Percentiles rank a stretch among this genome's conserved stretches.
phyloP scores from a whole-genome alignment of 2,888 invertebrate species.

The Sepioteuthis lessoniana region DNA sequence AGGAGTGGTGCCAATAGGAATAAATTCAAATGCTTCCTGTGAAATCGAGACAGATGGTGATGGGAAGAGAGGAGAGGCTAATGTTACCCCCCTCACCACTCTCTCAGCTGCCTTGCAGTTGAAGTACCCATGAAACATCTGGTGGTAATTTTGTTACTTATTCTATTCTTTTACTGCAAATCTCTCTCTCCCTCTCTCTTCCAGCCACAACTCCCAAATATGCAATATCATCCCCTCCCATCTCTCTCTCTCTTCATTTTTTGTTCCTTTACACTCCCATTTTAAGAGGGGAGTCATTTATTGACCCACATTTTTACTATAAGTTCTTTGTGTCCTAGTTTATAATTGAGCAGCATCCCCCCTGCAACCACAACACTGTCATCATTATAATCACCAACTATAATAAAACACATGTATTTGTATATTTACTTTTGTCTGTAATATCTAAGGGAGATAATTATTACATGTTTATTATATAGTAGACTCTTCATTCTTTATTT shows the following conservation, averaged over 20 bases:
- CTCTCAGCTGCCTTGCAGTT: background rate
- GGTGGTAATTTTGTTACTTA: background rate
- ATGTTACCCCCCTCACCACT: background rate
- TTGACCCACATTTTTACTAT: too few species aligned
- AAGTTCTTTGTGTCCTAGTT: too few species aligned
- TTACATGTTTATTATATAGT: too few species aligned
- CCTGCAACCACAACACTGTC: too few species aligned
- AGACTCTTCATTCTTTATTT: too few species aligned
- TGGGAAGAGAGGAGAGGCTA: background rate
- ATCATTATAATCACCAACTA: too few species aligned
- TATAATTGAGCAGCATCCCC: too few species aligned
- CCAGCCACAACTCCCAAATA: too few species aligned
- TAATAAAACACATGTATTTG: too few species aligned
- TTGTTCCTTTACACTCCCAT: background rate
- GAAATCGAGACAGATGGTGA: background rate
- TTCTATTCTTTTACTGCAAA: background rate
- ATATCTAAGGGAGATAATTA: too few species aligned
- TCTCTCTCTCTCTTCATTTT: background rate
- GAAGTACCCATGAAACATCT: background rate
- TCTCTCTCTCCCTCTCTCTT: background rate
- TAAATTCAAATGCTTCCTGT: slow-evolving; percentile 33
- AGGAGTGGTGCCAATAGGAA: background rate
- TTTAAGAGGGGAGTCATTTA: too few species aligned
- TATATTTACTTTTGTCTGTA: too few species aligned
- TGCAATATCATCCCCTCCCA: background rate